A percentile compares a stretch with the other conserved stretches of the same genome.
Evolutionary conservation across 53 echinoderm and acorn worm species (phyloP).

Genomic region (Echinometra lucunter): DNA sequence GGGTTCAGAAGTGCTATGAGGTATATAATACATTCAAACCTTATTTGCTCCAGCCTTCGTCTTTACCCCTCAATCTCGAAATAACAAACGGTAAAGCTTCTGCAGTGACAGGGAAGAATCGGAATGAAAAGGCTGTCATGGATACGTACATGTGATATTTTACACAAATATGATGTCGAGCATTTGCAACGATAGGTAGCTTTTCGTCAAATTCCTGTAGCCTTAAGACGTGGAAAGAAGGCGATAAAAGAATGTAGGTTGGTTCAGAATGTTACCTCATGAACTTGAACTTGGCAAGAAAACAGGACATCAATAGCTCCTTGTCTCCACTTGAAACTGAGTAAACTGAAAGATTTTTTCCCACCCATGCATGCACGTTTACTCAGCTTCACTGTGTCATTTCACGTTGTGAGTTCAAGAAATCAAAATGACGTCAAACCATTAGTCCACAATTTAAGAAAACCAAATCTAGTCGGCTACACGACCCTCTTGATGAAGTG

Average conservation of each 20-base stretch:
- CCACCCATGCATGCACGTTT: not conserved
- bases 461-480: not conserved
- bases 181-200: no score
- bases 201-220: no score
- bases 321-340: slow-evolving; percentile 14
- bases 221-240: not conserved
- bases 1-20: not conserved
- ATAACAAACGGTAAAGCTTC: no score
- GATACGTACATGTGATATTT: no score
- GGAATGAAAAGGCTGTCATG: no score
- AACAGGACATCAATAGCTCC: not conserved
- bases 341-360: not conserved
- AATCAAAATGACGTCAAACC: slow-evolving; percentile 18
- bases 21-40: not conserved
- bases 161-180: no score
- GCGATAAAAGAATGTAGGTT: not conserved
- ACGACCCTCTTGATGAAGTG: not conserved
- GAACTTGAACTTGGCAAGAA: not conserved
- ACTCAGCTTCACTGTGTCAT: not conserved
- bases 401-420: not conserved
- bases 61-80: no score
- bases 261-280: not conserved
- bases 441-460: not conserved
- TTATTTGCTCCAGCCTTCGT: not conserved
- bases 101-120: no score